Percentiles rank a stretch among this genome's conserved stretches.
Evolutionary conservation across 2,113 vertebrate genomes (phyloP).

Genomic region (Oryzias javanicus): DNA sequence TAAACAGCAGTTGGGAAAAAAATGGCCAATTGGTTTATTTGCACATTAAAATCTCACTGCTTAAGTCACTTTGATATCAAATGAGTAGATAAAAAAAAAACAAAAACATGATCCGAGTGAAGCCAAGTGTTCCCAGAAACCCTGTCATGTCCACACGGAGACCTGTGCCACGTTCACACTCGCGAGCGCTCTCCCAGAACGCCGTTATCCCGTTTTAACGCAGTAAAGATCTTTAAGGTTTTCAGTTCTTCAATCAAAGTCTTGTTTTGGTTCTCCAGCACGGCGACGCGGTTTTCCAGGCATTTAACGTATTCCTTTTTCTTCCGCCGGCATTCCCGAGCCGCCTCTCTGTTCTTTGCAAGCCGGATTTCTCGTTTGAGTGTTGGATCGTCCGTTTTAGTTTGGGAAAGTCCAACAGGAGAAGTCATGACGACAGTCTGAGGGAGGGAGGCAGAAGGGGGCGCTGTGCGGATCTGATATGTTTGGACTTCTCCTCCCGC

Average conservation of each 20-base stretch:
- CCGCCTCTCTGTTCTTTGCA: conserved; percentile 94
- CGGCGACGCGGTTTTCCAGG: conserved; percentile 91
- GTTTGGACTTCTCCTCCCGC: conserved; percentile 91
- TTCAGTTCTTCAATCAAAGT: conserved; percentile 95
- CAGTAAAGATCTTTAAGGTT: conserved; percentile 95
- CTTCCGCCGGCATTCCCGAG: conserved; percentile 90
- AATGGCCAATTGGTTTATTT: conserved; percentile 47
- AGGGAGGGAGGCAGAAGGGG: conserved; percentile 79
- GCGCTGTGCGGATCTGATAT: conserved; percentile 87
- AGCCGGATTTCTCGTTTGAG: conserved; percentile 90
- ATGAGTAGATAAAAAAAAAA: conserved; percentile 58
- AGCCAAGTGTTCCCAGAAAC: conserved; percentile 74
- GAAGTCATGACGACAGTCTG: conserved; percentile 91
- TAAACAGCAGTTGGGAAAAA: conserved; percentile 63
- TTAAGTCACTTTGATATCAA: conserved; percentile 57
- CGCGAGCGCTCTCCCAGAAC: conserved; percentile 12
- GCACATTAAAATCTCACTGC: conserved; percentile 46
- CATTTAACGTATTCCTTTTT: conserved; percentile 96
- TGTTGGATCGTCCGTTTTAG: conserved; percentile 86
- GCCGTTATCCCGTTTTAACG: conserved; percentile 85
- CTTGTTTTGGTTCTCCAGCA: conserved; percentile 95
- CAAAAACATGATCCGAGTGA: conserved; percentile 59
- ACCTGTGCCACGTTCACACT: conserved; percentile 30
- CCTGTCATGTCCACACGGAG: conserved; percentile 51
- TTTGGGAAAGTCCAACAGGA: conserved; percentile 80